phyloP scores from a whole-genome alignment of 2,797 vertebrate species.

The Cirrhinus molitorella region DNA sequence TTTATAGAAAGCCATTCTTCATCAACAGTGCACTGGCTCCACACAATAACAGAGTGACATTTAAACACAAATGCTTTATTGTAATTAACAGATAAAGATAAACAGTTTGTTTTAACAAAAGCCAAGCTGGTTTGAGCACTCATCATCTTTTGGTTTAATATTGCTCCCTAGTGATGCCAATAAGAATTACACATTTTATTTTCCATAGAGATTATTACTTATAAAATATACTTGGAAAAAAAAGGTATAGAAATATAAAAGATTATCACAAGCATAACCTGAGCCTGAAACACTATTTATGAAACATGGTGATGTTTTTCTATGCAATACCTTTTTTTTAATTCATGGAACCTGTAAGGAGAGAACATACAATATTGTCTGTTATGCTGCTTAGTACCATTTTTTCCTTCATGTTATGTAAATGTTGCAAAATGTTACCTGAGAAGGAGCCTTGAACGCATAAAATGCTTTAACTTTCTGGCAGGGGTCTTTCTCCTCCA shows the following conservation, averaged over 20 bases:
- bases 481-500: not conserved
- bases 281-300: not conserved
- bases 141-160: constrained; percentile 23
- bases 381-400: not conserved
- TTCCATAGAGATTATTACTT: not conserved
- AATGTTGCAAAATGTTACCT: constrained; percentile 14
- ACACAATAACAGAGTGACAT: not conserved
- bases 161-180: constrained; percentile 24
- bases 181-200: constrained; percentile 5
- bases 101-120: not conserved
- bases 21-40: not conserved
- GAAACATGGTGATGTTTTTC: not conserved
- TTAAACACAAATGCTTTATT: constrained; percentile 33
- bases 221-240: not conserved
- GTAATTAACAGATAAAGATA: not conserved
- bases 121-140: not conserved
- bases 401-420: not conserved
- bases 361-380: not conserved
- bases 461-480: not conserved
- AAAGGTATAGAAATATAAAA: not conserved
- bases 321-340: not conserved
- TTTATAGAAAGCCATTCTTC: not conserved
- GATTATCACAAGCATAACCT: constrained; percentile 4
- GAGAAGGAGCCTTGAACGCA: not conserved
- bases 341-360: not conserved